Evolutionary conservation across 2,113 vertebrate genomes (phyloP).

Genomic region (Heliornis fulica): DNA sequence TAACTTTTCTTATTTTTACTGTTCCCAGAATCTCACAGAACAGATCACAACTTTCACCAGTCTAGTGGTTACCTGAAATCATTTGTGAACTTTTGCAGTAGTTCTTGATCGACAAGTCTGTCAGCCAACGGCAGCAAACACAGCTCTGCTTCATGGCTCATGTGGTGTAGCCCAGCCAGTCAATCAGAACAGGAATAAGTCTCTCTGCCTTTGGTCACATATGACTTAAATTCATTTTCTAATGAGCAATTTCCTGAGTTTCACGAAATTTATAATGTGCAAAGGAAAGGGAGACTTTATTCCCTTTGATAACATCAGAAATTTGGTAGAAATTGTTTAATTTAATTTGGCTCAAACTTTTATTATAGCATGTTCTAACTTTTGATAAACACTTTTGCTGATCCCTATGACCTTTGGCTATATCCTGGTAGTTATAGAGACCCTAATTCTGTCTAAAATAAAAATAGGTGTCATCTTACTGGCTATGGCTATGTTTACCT

Average conservation of each 20-base stretch:
- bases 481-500: not conserved
- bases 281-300: not conserved
- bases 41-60: not conserved
- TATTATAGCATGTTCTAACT: not conserved
- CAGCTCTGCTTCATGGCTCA: too few species aligned
- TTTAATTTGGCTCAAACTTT: not conserved
- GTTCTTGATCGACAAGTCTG: not conserved
- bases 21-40: not conserved
- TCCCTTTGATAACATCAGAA: slow-evolving; percentile 12
- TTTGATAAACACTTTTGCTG: slow-evolving; percentile 1
- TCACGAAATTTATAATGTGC: slow-evolving; percentile 19
- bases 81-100: not conserved
- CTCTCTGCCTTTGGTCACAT: slow-evolving; percentile 14
- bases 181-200: not conserved
- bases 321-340: not conserved
- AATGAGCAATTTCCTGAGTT: slow-evolving; percentile 45
- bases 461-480: not conserved
- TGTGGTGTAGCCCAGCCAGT: not conserved
- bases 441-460: slow-evolving; percentile 20
- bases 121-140: not conserved
- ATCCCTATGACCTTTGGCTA: not conserved
- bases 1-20: not conserved
- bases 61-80: not conserved
- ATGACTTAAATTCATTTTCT: slow-evolving; percentile 43
- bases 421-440: not conserved